phyloP scores from a whole-genome alignment of 2,888 invertebrate genomes.

The Brassicogethes aeneus region DNA sequence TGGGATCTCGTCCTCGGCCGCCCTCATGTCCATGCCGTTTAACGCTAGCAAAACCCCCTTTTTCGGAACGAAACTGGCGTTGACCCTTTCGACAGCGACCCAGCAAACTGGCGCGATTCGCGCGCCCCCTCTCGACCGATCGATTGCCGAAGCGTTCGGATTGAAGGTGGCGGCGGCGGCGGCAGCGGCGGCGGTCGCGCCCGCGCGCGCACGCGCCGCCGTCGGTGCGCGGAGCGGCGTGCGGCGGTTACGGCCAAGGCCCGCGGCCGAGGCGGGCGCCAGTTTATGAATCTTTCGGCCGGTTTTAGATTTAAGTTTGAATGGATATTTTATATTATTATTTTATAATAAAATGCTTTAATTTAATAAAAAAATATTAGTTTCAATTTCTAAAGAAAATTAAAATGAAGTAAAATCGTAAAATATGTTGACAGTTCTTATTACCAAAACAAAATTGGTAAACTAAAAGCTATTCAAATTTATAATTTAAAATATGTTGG shows the following conservation, averaged over 20 bases:
- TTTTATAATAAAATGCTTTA: neutral
- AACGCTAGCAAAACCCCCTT: neutral
- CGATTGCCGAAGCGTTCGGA: conserved; percentile 23
- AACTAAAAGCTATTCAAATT: too few relatives aligned
- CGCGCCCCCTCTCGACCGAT: conserved; percentile 9
- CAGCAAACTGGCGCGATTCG: conserved; percentile 35
- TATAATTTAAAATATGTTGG: too few relatives aligned
- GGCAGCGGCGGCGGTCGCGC: conserved; percentile 9
- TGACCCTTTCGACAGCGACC: conserved; percentile 25
- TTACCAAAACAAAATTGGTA: too few relatives aligned
- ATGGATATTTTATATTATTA: neutral
- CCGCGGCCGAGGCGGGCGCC: neutral
- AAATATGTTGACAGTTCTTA: too few relatives aligned
- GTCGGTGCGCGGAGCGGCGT: conserved; percentile 5
- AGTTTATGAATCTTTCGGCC: neutral
- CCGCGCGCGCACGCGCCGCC: neutral
- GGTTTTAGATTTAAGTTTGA: too few relatives aligned
- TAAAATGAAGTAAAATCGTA: too few relatives aligned
- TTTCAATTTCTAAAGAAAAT: too few relatives aligned
- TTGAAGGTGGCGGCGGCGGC: conserved; percentile 26
- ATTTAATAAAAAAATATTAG: too few relatives aligned
- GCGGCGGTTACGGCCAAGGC: too few relatives aligned
- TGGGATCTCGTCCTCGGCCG: conserved; percentile 33
- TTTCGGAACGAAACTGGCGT: conserved; percentile 34
- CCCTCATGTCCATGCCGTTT: conserved; percentile 35